Evolutionary conservation across 2,113 vertebrate species (phyloP), one percentile per base, ranked within the genome.

Genomic region (Pogonocichla stellata): DNA sequence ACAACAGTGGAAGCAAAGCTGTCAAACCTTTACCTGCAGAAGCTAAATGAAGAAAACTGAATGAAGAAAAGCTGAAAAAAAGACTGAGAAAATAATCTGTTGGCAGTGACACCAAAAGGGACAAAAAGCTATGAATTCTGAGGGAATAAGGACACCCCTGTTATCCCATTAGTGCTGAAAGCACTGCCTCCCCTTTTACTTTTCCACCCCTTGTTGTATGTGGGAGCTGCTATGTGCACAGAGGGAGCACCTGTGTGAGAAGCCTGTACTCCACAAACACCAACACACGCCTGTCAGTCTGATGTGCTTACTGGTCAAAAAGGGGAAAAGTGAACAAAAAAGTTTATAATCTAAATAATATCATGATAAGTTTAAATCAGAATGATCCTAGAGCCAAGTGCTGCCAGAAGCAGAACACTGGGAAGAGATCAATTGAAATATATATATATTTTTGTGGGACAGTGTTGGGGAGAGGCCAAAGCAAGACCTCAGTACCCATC

Each of bases 141-240:
- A 40, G 38, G 38, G 38, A 38, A 40, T 40, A 40, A 40, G 9
- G 6, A 69, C 0, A 1, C 0, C 1, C 3, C 8, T 1, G 0
- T 48, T 80, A 17, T 62, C 19, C 43, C n/a, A 36, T 5, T 9
- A 0, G 13, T 69, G 42, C 36, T 1, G 0, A 66, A 5, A 43
- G 8, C 6, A 18, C 3, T 57, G n/a, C 5, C 8, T 61, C 10
- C 74, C 43, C 53, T 81, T 45, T 19, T 18, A 29, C 10, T 60
- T 58, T 61, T 64, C 24, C 56, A 83, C 8, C 5, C 36, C 13
- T 56, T 79, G 19, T 8, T 70, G 34, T 8, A 4, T 43, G 22
- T 36, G 15, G 9, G 23, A 95, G 14, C 19, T 74, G 24, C 26
- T 74, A 20, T 31, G 48, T 71, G 24, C 34, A 43, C 40, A 64